These are phyloP conservation scores for Sebastes jordani DNA, from an alignment of 2,797 vertebrate genomes.

Conservation along the genomic window DNA sequence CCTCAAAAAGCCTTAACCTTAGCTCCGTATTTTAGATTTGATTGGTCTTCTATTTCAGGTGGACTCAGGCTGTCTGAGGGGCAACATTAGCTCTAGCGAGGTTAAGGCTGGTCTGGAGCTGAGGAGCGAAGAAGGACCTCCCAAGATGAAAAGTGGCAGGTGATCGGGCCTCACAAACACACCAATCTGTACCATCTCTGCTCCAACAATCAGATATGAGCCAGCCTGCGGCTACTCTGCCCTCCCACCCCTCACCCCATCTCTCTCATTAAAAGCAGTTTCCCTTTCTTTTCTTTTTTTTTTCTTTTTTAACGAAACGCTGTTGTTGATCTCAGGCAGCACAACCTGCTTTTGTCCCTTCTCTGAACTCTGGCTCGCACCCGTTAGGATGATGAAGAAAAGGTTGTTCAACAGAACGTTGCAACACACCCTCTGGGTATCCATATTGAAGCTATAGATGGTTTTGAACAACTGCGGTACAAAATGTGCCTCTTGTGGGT, in stretches of 20 bases:
- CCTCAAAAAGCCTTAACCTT: too few species aligned
- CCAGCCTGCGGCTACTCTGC: neutral
- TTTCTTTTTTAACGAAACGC: neutral
- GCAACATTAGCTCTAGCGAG: too few species aligned
- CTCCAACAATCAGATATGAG: slow-evolving; percentile 43
- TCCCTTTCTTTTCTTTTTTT: neutral
- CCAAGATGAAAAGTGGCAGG: slow-evolving; percentile 58
- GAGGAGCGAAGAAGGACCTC: slow-evolving; percentile 50
- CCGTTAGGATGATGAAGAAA: neutral
- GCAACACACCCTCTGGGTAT: neutral
- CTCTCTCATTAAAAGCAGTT: slow-evolving; percentile 13
- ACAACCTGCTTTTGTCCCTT: neutral
- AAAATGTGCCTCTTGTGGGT: neutral
- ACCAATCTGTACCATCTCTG: slow-evolving; percentile 39
- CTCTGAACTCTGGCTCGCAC: neutral
- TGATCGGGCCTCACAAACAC: slow-evolving; percentile 35
- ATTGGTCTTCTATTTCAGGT: too few species aligned
- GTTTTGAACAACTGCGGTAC: neutral
- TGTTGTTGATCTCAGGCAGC: neutral
- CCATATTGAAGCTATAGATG: neutral
- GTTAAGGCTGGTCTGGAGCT: neutral
- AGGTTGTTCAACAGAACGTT: neutral
- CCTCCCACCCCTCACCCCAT: neutral
- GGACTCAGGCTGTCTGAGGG: too few species aligned
- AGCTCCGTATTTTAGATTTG: too few species aligned